Conservation (phyloP, 2,113 vertebrate genomes). For the Cathartes aura region DNA sequence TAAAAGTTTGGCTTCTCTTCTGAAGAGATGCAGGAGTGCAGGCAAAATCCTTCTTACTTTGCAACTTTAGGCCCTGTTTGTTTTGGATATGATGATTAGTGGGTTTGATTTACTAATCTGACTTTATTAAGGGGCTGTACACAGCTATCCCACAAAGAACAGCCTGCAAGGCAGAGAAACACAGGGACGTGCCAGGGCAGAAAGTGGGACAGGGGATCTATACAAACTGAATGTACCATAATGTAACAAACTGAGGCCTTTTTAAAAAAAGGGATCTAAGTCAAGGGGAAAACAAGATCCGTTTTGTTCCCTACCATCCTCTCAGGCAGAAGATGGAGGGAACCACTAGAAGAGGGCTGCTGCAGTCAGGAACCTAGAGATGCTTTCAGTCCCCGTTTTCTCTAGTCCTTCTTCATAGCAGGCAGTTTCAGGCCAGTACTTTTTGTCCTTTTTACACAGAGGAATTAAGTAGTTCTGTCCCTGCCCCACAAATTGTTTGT, state of each 20-base stretch:
- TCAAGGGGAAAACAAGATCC: not conserved
- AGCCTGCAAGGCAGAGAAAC: not conserved
- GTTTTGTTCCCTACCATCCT: not conserved
- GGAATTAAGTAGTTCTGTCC: not conserved
- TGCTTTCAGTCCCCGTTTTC: not conserved
- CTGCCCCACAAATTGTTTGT: not conserved
- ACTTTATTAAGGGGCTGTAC: not conserved
- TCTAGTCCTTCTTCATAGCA: not conserved
- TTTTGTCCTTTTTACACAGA: not conserved
- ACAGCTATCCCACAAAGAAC: not conserved
- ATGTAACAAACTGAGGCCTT: fast-evolving
- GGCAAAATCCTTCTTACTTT: conserved; percentile 33
- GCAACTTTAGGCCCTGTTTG: not conserved
- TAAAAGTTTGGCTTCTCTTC: conserved; percentile 53
- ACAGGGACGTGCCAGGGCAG: fast-evolving
- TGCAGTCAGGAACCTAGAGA: not conserved
- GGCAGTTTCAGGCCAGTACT: not conserved
- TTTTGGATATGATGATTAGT: not conserved
- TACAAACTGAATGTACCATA: not conserved
- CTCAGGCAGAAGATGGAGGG: not conserved
- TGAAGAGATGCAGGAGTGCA: not conserved
- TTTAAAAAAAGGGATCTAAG: not conserved
- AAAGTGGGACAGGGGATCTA: not conserved
- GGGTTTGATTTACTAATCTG: not conserved
- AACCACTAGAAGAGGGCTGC: not conserved